Evolutionary conservation across 1,140 invertebrate species (phyloP).

Genomic region (Gyrodactylus salaris): DNA sequence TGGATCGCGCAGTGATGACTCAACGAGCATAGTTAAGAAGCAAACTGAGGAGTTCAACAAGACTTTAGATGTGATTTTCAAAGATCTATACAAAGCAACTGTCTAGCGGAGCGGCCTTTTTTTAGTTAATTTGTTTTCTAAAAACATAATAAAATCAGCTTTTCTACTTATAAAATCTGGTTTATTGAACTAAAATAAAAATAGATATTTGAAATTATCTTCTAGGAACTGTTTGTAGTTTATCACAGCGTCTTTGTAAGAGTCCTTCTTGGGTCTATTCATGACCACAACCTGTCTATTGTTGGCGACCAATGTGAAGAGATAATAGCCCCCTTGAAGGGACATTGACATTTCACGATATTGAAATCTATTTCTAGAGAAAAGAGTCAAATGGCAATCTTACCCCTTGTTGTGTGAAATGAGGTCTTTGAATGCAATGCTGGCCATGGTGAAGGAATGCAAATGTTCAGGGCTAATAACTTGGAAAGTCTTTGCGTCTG

Average conservation of each 20-base stretch:
- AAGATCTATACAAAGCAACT: background rate
- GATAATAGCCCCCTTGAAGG: background rate
- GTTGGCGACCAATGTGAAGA: background rate
- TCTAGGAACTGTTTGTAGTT: background rate
- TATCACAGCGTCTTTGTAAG: background rate
- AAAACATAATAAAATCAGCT: background rate
- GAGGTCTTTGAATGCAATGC: background rate
- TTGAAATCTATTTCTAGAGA: too few relatives aligned
- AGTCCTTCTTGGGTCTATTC: background rate
- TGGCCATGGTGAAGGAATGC: background rate
- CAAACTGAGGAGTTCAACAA: background rate
- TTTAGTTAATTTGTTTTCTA: background rate
- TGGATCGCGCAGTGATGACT: background rate
- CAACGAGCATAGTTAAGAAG: background rate
- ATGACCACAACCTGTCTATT: background rate
- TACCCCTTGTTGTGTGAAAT: background rate
- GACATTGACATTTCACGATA: background rate
- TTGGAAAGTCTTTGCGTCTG: background rate
- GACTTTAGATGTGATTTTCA: background rate
- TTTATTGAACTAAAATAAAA: background rate
- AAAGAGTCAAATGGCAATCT: too few relatives aligned
- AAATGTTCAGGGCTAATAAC: background rate
- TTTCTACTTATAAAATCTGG: background rate
- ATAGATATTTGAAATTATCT: background rate
- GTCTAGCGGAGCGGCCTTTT: background rate